These are phyloP conservation scores for Macquaria australasica DNA, from an alignment of 2,113 vertebrate species.

Conservation along the genomic window DNA sequence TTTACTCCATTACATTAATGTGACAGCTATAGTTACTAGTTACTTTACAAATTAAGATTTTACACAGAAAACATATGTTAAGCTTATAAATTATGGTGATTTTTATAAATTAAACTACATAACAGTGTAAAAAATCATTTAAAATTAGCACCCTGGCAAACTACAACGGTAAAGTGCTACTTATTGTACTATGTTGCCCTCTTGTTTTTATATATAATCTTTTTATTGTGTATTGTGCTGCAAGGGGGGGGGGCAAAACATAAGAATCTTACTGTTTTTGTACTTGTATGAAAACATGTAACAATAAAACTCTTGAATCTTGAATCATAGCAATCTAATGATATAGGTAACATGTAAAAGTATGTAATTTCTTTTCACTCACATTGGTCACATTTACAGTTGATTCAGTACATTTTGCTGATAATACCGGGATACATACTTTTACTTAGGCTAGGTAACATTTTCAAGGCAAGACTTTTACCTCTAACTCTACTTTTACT, in stretches of 20 bases:
- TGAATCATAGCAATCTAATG: not conserved
- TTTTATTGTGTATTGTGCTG: too few relatives aligned
- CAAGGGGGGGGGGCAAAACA: too few relatives aligned
- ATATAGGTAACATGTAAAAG: not conserved
- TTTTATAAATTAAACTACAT: not conserved
- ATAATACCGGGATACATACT: not conserved
- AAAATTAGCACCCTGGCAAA: not conserved
- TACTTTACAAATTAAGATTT: not conserved
- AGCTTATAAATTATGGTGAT: not conserved
- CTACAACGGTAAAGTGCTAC: not conserved
- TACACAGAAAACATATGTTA: not conserved
- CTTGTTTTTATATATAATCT: too few relatives aligned
- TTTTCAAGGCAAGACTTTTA: not conserved
- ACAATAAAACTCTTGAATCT: too few relatives aligned
- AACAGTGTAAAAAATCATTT: not conserved
- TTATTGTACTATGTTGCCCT: too few relatives aligned
- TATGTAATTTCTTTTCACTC: not conserved
- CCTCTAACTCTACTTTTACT: not conserved
- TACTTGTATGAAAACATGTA: too few relatives aligned
- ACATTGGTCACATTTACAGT: not conserved
- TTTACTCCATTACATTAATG: not conserved
- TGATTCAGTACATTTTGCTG: not conserved
- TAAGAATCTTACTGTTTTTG: too few relatives aligned
- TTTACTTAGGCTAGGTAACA: not conserved
- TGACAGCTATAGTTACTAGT: not conserved